Evolutionary conservation across 2,888 invertebrate genomes (phyloP), one percentile per base, ranked within the genome.

Genomic region (Cerastis leucographa): DNA sequence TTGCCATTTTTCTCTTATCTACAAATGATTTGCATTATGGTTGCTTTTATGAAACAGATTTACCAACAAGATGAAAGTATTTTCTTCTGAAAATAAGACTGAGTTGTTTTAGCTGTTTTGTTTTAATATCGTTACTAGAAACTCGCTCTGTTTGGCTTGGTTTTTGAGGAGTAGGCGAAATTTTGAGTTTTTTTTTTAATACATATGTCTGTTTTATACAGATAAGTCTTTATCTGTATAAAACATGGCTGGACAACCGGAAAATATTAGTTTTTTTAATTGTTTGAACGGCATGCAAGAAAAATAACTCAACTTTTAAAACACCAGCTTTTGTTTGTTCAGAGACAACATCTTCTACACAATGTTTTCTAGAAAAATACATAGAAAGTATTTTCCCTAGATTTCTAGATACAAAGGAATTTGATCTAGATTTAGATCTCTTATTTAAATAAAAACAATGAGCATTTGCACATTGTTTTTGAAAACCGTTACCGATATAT

Each of bases 1-100:
- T 40, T n/a, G 29, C 8, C 14, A 66, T 40, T 71, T 67, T 69
- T 25, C 19, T 59, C 49, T 65, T 76, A 71, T 61, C 64, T 51
- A 62, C 25, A 62, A 71, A 54, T 51, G 64, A n/a, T 71, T 67
- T 69, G 42, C 14, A 6, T 46, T 29, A 35, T 25, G 29, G 19
- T 19, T 46, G 40, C 22, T 61, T 51, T 9, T 69, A 35, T 25
- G 11, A 68, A 54, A 14, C 61, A 61, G 65, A 35, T 80, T 80
- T 62, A 49, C 64, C n/a, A 12, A 64, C 51, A 19, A 65, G 44
- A 69, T 65, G n/a, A 59, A 65, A 65, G 49, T 62, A 40, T 67
- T 49, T 68, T 54, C 12, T 19, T 56, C 4, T 46, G 22, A 42
- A 0, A 35, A 35, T 35, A 35, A 35, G 35, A 35, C 35, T 1